Evolutionary conservation across 2,888 invertebrate species (phyloP), one percentile per base, ranked within the genome.

Genomic region (Parascotia fuliginaria): DNA sequence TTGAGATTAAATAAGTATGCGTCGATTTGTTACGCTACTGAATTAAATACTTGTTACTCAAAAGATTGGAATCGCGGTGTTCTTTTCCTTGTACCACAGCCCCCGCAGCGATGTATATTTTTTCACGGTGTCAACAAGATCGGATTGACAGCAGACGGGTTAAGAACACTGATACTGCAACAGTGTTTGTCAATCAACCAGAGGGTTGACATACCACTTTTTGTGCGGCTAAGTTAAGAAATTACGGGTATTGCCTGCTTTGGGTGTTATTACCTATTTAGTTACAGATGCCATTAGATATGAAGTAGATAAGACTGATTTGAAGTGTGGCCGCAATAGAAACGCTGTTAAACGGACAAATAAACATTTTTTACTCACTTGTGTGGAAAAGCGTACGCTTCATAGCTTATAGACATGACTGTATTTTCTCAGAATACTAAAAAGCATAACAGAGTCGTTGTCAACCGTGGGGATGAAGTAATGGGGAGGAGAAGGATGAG

Each of bases 101-200:
- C 48, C 34, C 48, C 55, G 47, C 65, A 65, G 67, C 63, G 78
- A 67, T 72, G 67, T 65, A 55, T 67, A 75, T 76, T 85, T 86
- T 85, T 84, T 83, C 75, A 76, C 67, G 63, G 62, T 70, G 76
- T 75, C 79, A 78, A 66, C 74, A 68, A 67, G 75, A 75, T 71
- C 47, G 63, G 81, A 83, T 79, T 85, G 86, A 86, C 87, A 85
- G 80, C 70, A 60, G 74, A 78, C 79, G 71, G 75, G 79, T 75
- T 77, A 60, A 75, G 73, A 75, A 72, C 74, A 73, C 69, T 72
- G 69, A 77, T 73, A 75, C 69, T 60, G 73, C 66, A 59, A 72
- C 75, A 79, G 75, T 77, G 80, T 81, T 83, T 83, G 80, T 79
- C 78, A 82, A 82, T 85, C 81, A 81, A 75, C 68, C 49, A 61